Evolutionary conservation across 2,888 invertebrate species (phyloP).

Genomic region (Galeopsomyia nigrocyanea): DNA sequence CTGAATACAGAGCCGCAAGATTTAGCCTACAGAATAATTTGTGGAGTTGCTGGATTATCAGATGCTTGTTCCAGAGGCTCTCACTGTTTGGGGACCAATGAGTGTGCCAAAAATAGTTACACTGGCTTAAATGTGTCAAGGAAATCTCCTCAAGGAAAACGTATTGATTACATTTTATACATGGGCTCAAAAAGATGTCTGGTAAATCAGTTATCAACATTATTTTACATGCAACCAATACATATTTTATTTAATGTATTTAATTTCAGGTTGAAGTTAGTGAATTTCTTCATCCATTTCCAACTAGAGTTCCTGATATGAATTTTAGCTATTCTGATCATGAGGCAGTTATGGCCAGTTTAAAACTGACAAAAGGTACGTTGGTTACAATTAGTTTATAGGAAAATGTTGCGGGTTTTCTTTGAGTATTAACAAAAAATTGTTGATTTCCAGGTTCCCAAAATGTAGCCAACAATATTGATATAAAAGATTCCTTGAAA

Average conservation of each 20-base stretch:
- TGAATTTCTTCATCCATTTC: constrained; percentile 79
- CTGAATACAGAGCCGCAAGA: constrained; percentile 93
- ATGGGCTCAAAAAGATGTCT: constrained; percentile 65
- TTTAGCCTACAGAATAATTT: constrained; percentile 79
- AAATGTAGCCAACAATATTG: constrained; percentile 49
- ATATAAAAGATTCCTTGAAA: constrained; percentile 66
- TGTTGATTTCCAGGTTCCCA: constrained; percentile 44
- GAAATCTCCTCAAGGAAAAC: constrained; percentile 80
- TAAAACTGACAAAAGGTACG: constrained; percentile 59
- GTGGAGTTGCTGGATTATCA: constrained; percentile 72
- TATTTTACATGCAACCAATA: constrained; percentile 3
- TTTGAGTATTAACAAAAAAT: too few species aligned
- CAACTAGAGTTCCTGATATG: constrained; percentile 79
- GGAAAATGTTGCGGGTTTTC: too few species aligned
- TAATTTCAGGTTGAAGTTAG: constrained; percentile 66
- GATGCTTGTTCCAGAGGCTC: constrained; percentile 69
- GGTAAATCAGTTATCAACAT: constrained; percentile 51
- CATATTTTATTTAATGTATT: neutral
- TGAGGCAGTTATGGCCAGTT: constrained; percentile 81
- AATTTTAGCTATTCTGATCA: constrained; percentile 90
- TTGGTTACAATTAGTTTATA: neutral
- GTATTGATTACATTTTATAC: constrained; percentile 94
- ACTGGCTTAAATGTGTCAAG: constrained; percentile 72
- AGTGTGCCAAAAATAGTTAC: constrained; percentile 87
- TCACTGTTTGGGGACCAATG: constrained; percentile 78